Percentiles rank a stretch among this genome's conserved stretches.
These are phyloP conservation scores for Synanthedon tipuliformis DNA, from an alignment of 2,888 invertebrate genomes.

Conservation along the genomic window DNA sequence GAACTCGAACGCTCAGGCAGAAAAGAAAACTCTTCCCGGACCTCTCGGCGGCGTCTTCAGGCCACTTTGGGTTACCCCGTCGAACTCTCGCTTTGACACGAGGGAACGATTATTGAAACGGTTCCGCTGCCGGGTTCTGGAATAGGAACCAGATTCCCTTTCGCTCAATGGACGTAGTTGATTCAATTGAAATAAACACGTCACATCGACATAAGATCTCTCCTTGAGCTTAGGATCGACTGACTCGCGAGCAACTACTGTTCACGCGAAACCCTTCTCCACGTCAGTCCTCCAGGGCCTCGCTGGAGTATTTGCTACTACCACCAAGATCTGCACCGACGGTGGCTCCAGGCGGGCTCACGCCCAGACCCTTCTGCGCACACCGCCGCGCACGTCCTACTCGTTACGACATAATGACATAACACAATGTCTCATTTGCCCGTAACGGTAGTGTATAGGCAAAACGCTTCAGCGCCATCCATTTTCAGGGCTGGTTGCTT, in stretches of 20 bases:
- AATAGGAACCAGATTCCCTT: not conserved
- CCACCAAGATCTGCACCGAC: slow-evolving; percentile 1
- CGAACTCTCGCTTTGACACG: not conserved
- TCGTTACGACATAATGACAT: slow-evolving; percentile 69
- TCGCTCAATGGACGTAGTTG: not conserved
- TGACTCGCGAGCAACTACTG: not conserved
- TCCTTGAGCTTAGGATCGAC: not conserved
- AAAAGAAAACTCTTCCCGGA: not conserved
- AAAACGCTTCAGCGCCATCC: not conserved
- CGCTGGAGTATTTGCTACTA: not conserved
- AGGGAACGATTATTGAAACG: not conserved
- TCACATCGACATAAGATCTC: not conserved
- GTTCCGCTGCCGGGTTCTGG: not conserved
- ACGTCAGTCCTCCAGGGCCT: not conserved
- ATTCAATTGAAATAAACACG: not conserved
- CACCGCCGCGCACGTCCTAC: slow-evolving; percentile 48
- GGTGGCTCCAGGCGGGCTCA: not conserved
- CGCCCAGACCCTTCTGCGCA: not conserved
- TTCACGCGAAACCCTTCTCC: not conserved
- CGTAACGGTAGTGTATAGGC: not conserved
- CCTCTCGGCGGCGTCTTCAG: not conserved
- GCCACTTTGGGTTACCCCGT: not conserved
- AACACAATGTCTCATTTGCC: not conserved
- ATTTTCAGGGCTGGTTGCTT: slow-evolving; percentile 12
- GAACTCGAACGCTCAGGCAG: not conserved